These are phyloP conservation scores for Sinopyrophorus schimmeli DNA, from an alignment of 2,888 invertebrate species.

Conservation along the genomic window DNA sequence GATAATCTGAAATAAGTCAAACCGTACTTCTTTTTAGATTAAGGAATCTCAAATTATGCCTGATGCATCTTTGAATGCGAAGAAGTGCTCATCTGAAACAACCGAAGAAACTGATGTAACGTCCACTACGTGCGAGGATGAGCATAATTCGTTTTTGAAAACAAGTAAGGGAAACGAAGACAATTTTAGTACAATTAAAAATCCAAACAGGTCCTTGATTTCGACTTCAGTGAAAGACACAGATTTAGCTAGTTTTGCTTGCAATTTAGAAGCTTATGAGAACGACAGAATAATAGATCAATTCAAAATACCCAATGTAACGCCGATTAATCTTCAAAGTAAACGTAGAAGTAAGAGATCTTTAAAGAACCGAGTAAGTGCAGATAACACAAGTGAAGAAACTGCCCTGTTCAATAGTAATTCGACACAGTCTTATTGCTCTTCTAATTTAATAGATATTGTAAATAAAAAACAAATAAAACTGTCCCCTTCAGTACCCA, in stretches of 20 bases:
- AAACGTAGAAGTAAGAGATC: slow-evolving; percentile 19
- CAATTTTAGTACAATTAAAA: not conserved
- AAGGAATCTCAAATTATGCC: slow-evolving; percentile 28
- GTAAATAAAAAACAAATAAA: slow-evolving; percentile 33
- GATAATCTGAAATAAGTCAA: not conserved
- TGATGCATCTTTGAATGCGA: slow-evolving; percentile 12
- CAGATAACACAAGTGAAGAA: no score
- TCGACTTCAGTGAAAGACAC: slow-evolving; percentile 29
- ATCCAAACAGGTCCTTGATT: slow-evolving; percentile 12
- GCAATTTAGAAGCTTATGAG: slow-evolving; percentile 8
- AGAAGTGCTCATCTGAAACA: not conserved
- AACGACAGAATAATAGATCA: not conserved
- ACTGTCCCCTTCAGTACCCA: slow-evolving; percentile 31
- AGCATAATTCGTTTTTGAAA: not conserved
- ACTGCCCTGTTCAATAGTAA: no score
- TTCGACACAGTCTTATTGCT: no score
- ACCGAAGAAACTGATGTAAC: slow-evolving; percentile 37
- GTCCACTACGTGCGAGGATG: slow-evolving; percentile 35
- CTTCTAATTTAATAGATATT: slow-evolving; percentile 16
- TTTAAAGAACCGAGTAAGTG: no score
- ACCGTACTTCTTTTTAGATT: slow-evolving; percentile 22
- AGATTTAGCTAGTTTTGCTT: not conserved
- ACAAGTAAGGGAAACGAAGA: slow-evolving; percentile 1
- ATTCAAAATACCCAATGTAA: no score
- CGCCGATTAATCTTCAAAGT: no score